phyloP scores from a whole-genome alignment of 2,888 invertebrate species.

The Harpagoxenus sublaevis region DNA sequence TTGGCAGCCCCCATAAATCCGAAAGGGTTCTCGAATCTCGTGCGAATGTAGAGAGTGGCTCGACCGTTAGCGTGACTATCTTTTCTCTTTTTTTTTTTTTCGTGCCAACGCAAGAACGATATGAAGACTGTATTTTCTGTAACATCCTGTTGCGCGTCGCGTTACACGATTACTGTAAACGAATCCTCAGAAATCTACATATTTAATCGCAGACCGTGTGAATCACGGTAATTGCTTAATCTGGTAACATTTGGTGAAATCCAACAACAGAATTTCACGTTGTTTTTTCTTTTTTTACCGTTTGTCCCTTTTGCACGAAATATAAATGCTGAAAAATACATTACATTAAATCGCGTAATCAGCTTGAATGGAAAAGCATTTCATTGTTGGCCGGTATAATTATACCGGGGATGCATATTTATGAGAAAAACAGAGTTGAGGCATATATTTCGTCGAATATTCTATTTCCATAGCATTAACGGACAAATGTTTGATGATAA shows the following conservation, averaged over 20 bases:
- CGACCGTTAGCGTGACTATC: not conserved
- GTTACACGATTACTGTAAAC: not conserved
- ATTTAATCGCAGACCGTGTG: not conserved
- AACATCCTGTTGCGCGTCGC: not conserved
- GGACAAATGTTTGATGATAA: constrained; percentile 44
- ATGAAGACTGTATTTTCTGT: not conserved
- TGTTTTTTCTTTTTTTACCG: not conserved
- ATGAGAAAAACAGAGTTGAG: constrained; percentile 51
- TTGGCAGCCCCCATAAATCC: constrained; percentile 24
- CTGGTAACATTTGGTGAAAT: not conserved
- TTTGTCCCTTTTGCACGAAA: not conserved
- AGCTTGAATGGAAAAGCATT: constrained; percentile 39
- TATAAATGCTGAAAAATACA: constrained; percentile 37
- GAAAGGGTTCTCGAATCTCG: constrained; percentile 11
- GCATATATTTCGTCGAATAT: constrained; percentile 53
- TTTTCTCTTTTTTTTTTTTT: not conserved
- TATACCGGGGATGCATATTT: constrained; percentile 44
- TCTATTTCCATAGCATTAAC: constrained; percentile 43
- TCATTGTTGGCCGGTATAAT: constrained; percentile 47
- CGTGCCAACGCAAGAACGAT: not conserved
- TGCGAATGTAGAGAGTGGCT: not conserved
- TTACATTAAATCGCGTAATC: constrained; percentile 49
- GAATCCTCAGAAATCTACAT: not conserved
- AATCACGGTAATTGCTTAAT: not conserved
- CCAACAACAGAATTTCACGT: not conserved